These are phyloP conservation scores for Thalassaphorura encarpata DNA, from an alignment of 1,140 invertebrate species.

Conservation along the genomic window DNA sequence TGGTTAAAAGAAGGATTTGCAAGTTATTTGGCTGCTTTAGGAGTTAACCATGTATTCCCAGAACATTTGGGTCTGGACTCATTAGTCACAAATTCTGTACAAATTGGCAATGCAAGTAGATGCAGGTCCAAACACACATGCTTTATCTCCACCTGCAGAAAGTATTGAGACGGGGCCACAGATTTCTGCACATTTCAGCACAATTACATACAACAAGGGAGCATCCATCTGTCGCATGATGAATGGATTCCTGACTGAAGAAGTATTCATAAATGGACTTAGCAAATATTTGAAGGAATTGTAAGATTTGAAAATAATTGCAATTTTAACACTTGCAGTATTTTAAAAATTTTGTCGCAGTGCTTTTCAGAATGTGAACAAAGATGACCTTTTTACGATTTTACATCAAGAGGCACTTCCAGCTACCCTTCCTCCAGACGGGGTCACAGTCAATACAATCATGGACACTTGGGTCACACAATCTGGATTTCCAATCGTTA, in stretches of 20 bases:
- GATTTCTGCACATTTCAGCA: constrained; percentile 72
- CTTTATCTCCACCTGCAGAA: constrained; percentile 38
- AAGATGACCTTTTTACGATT: constrained; percentile 39
- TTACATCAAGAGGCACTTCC: neutral
- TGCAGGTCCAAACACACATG: constrained; percentile 44
- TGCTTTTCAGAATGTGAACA: constrained; percentile 64
- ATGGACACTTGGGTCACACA: constrained; percentile 53
- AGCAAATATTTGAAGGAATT: constrained; percentile 33
- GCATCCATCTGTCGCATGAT: constrained; percentile 50
- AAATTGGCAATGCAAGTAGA: constrained; percentile 33
- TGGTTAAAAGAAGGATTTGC: constrained; percentile 64
- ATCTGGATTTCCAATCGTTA: constrained; percentile 20
- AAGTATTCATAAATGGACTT: constrained; percentile 42
- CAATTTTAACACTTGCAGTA: constrained; percentile 23
- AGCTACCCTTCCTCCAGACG: constrained; percentile 42
- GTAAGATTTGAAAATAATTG: constrained; percentile 6
- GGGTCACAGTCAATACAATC: constrained; percentile 56
- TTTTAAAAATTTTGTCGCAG: constrained; percentile 36
- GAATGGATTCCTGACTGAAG: constrained; percentile 44
- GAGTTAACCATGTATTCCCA: neutral
- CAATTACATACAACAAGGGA: constrained; percentile 77
- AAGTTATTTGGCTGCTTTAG: constrained; percentile 45
- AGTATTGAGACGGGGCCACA: constrained; percentile 57
- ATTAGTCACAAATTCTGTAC: constrained; percentile 11
- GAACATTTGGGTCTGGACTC: constrained; percentile 7